Percentiles rank a stretch among this genome's conserved stretches.
phyloP scores from a whole-genome alignment of 2,888 invertebrate species.

The Drosophila suboccidentalis region DNA sequence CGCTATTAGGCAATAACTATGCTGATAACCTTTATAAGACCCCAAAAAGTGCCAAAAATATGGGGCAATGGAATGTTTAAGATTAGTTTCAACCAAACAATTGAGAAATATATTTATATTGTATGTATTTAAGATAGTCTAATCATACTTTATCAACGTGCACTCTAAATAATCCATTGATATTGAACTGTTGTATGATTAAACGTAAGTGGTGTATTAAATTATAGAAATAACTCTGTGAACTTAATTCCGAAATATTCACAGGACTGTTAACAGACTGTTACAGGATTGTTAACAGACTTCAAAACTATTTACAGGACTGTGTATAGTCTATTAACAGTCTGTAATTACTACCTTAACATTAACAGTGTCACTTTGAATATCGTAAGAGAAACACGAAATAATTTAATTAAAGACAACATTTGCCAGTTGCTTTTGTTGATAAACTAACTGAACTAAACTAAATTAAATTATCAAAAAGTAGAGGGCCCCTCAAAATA shows the following conservation, averaged over 20 bases:
- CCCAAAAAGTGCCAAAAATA: neutral
- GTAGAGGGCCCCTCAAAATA: neutral
- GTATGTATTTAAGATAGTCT: constrained; percentile 10
- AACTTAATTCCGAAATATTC: neutral
- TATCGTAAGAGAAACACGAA: neutral
- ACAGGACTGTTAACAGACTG: neutral
- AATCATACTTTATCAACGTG: constrained; percentile 2
- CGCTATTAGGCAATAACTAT: constrained; percentile 9
- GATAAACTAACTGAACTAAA: constrained; percentile 1
- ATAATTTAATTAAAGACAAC: constrained; percentile 3
- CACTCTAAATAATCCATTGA: constrained; percentile 3
- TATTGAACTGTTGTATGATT: neutral
- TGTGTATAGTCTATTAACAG: neutral
- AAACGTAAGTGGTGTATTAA: neutral
- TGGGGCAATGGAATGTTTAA: constrained; percentile 7
- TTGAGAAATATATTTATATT: constrained; percentile 6
- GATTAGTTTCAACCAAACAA: constrained; percentile 15
- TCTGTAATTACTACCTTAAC: constrained; percentile 12
- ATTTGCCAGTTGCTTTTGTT: constrained; percentile 5
- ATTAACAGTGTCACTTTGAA: constrained; percentile 7
- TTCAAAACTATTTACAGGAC: neutral
- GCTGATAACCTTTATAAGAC: constrained; percentile 10
- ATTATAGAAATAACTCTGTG: neutral
- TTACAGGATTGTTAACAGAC: neutral
- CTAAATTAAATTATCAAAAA: neutral